Base-by-base conservation (phyloP, 2,888 invertebrate species). In the Spisula solida region DNA sequence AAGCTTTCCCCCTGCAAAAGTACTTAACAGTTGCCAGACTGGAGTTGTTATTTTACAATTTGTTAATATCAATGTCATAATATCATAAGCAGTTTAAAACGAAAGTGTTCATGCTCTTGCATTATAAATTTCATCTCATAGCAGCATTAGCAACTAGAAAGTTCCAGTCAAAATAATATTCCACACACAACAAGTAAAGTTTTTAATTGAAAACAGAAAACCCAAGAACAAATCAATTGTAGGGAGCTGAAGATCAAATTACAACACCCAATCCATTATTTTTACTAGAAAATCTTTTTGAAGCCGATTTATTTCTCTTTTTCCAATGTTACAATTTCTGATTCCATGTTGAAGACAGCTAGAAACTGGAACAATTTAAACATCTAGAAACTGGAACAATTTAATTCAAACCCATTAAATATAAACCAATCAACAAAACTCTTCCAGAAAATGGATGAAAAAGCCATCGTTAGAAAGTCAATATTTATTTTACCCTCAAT, bases 401-500 rank as follows among this genome's bases (percentile, higher is more conserved):
- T 75, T 75, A 14, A 75, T 75, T 34, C 75, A 75, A 75, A 75
- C 31, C 75, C 75, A 75, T 75, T 75, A 75, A 75, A 31, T 34
- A 75, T 75, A 75, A 75, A 12, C 34, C 75, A 75, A 75, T 75
- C 75, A 75, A 20, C 16, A 14, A 60, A 25, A 60, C 8, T 60
- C 60, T 60, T 60, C 60, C 20, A 60, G 2, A n/a, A 60, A 60
- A 60, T 5, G 60, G 82, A 83, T 75, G 51, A 83, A 83, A 83
- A 75, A 70, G 51, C 75, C 70, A 83, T 75, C 70, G 16, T 31
- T 75, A 48, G 51, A 51, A 29, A 75, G 75, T 70, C 75, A 83
- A 83, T 83, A 83, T 83, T 83, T 83, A 70, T 75, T 70, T 20
- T 48, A 31, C 51, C 75, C 83, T 80, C 25, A 47, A 47, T 83